phyloP scores from a whole-genome alignment of 2,113 vertebrate genomes.

The Malurus cyaneus region DNA sequence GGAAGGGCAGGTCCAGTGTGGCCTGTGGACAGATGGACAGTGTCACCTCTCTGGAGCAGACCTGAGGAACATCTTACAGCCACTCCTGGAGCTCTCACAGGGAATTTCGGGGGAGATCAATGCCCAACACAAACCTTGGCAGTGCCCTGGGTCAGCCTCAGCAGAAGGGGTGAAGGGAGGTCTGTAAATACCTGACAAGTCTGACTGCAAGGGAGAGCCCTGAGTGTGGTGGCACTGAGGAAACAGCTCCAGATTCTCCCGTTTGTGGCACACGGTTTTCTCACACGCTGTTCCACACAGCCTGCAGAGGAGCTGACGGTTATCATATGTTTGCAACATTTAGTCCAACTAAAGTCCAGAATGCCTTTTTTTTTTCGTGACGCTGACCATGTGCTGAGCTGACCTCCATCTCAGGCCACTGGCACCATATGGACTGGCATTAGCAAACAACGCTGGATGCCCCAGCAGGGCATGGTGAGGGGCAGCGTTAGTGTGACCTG shows the following conservation, averaged over 20 bases:
- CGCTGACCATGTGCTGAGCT: not conserved
- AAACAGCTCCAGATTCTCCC: not conserved
- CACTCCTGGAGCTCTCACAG: not conserved
- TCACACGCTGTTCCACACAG: not conserved
- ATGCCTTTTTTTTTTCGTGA: not conserved
- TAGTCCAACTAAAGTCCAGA: not conserved
- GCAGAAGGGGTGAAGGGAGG: not conserved
- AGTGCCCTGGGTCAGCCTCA: not conserved
- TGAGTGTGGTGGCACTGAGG: not conserved
- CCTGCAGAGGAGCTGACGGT: not conserved
- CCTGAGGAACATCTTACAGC: not conserved
- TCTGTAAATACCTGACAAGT: not conserved
- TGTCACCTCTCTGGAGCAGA: not conserved
- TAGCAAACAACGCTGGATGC: not conserved
- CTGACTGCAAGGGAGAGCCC: not conserved
- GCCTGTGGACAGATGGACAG: not conserved
- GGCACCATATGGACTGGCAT: not conserved
- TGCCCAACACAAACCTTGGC: rapidly evolving
- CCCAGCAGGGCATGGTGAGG: rapidly evolving
- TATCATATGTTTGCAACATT: not conserved
- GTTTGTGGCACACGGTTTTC: not conserved
- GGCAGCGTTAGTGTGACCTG: not conserved
- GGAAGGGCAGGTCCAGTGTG: not conserved
- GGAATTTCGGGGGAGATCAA: rapidly evolving
- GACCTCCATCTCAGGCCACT: not conserved